phyloP scores from a whole-genome alignment of 2,797 vertebrate genomes.

The Premnoplex brunnescens region DNA sequence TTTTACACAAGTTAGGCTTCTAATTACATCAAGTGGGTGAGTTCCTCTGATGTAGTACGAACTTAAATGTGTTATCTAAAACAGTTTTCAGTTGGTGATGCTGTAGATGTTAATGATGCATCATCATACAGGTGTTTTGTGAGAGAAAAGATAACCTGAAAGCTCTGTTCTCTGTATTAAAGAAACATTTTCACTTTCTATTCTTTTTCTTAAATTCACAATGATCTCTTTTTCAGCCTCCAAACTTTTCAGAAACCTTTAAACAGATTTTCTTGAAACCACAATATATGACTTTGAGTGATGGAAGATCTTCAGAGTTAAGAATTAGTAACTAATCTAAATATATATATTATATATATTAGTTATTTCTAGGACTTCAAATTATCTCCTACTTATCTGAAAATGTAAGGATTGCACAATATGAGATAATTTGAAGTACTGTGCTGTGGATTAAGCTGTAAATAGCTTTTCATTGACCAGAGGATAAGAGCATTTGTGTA shows the following conservation, averaged over 20 bases:
- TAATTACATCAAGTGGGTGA: background rate
- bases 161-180: background rate
- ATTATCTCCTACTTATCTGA: background rate
- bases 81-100: background rate
- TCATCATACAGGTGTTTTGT: background rate
- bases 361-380: background rate
- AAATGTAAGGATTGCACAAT: background rate
- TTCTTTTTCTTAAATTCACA: background rate
- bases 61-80: background rate
- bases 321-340: background rate
- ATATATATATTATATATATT: background rate
- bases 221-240: background rate
- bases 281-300: fast-evolving
- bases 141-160: background rate
- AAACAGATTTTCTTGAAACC: background rate
- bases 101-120: background rate
- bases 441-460: background rate
- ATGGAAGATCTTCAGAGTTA: background rate
- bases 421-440: background rate
- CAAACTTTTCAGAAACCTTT: background rate
- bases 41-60: background rate
- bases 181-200: background rate
- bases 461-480: background rate
- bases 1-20: background rate
- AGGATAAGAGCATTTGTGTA: background rate